Evolutionary conservation across 1,140 invertebrate species (phyloP).

Genomic region (Bombus soroeensis): DNA sequence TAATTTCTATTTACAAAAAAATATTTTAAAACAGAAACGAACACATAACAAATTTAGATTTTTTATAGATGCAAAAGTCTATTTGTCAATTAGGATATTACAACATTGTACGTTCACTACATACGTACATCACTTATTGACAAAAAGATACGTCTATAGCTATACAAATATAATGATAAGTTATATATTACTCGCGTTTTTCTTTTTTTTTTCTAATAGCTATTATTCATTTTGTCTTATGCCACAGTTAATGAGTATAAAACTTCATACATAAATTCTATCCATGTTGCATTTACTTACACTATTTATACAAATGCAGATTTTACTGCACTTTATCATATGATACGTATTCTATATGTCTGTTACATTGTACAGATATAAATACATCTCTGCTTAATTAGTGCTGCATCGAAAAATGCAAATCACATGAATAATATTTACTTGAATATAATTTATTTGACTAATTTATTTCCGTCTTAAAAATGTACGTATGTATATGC

Average conservation of each 20-base stretch:
- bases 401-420: conserved; percentile 33
- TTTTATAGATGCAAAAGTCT: conserved; percentile 10
- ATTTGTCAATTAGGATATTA: not conserved
- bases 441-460: conserved; percentile 1
- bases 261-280: conserved; percentile 50
- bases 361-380: conserved; percentile 38
- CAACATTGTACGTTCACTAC: not conserved
- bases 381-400: conserved; percentile 38
- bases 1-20: conserved; percentile 37
- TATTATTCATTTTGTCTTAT: conserved; percentile 41
- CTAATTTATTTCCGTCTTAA: conserved; percentile 26
- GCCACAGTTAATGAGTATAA: conserved; percentile 57
- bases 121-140: conserved; percentile 9
- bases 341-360: conserved; percentile 23
- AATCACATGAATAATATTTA: conserved; percentile 36
- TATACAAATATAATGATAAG: conserved; percentile 29
- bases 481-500: not conserved
- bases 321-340: conserved; percentile 5
- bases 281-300: conserved; percentile 29
- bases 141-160: conserved; percentile 42
- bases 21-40: conserved; percentile 26
- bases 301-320: conserved; percentile 49
- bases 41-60: conserved; percentile 38
- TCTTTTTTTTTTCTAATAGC: conserved; percentile 14
- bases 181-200: not conserved